These are phyloP conservation scores for Cryptocephalus moraei DNA, from an alignment of 2,888 invertebrate genomes.

Conservation along the genomic window DNA sequence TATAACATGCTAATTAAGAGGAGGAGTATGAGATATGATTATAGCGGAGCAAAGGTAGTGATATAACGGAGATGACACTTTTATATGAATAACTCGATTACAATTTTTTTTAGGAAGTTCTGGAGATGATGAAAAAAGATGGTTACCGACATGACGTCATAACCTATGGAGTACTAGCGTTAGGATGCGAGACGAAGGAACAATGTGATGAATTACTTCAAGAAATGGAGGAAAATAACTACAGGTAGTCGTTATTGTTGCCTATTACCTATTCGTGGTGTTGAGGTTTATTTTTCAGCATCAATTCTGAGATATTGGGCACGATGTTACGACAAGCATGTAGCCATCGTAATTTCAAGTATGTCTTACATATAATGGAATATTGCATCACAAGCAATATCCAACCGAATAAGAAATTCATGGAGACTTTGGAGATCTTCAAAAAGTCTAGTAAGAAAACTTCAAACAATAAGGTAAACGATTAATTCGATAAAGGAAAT, in stretches of 20 bases:
- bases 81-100: not conserved
- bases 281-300: constrained; percentile 38
- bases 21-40: constrained; percentile 59
- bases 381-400: constrained; percentile 51
- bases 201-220: constrained; percentile 55
- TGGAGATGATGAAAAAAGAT: constrained; percentile 44
- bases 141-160: constrained; percentile 58
- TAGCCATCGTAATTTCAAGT: constrained; percentile 48
- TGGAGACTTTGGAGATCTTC: constrained; percentile 53
- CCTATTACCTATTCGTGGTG: no score
- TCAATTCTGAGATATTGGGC: constrained; percentile 67
- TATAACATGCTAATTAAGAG: constrained; percentile 81
- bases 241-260: constrained; percentile 42
- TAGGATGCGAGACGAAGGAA: constrained; percentile 58
- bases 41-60: constrained; percentile 49
- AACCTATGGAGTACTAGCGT: constrained; percentile 78
- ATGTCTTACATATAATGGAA: constrained; percentile 60
- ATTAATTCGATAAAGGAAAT: no score
- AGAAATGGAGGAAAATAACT: constrained; percentile 58
- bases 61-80: not conserved
- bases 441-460: constrained; percentile 45
- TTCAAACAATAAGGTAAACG: constrained; percentile 42
- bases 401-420: constrained; percentile 48
- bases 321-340: constrained; percentile 61
- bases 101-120: constrained; percentile 41